phyloP scores from a whole-genome alignment of 2,113 vertebrate genomes.

The Diglossa brunneiventris region DNA sequence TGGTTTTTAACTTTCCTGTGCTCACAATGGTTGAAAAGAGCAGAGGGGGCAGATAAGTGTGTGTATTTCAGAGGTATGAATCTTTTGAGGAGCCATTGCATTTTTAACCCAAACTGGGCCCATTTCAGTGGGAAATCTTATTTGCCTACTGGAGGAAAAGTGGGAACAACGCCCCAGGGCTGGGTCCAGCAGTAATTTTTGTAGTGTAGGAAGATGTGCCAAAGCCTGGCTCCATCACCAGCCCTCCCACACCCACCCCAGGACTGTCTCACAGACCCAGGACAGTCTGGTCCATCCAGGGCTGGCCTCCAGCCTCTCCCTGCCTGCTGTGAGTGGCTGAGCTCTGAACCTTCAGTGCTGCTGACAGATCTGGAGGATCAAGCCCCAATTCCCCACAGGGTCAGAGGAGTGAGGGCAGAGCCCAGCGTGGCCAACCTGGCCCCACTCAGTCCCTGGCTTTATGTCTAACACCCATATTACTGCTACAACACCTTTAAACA shows the following conservation, averaged over 20 bases:
- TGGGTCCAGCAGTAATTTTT: neutral
- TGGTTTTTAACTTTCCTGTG: neutral
- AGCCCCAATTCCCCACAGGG: neutral
- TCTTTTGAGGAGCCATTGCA: neutral
- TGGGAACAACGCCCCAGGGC: neutral
- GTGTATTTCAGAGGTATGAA: neutral
- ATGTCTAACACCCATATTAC: neutral
- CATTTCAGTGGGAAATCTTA: neutral
- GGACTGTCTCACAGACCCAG: neutral
- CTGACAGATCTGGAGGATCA: neutral
- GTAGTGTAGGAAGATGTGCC: neutral
- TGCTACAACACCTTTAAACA: neutral
- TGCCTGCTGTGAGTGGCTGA: neutral
- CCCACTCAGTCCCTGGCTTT: neutral
- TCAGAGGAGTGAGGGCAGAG: neutral
- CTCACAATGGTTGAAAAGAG: neutral
- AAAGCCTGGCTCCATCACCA: neutral
- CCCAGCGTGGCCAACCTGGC: neutral
- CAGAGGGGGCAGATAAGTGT: neutral
- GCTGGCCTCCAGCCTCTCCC: neutral
- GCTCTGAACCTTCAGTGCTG: neutral
- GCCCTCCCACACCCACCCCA: neutral
- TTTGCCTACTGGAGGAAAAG: neutral
- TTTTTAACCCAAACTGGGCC: neutral
- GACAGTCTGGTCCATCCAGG: neutral